These are phyloP conservation scores for Lacanobia oleracea DNA, from an alignment of 2,888 invertebrate genomes.

Conservation along the genomic window DNA sequence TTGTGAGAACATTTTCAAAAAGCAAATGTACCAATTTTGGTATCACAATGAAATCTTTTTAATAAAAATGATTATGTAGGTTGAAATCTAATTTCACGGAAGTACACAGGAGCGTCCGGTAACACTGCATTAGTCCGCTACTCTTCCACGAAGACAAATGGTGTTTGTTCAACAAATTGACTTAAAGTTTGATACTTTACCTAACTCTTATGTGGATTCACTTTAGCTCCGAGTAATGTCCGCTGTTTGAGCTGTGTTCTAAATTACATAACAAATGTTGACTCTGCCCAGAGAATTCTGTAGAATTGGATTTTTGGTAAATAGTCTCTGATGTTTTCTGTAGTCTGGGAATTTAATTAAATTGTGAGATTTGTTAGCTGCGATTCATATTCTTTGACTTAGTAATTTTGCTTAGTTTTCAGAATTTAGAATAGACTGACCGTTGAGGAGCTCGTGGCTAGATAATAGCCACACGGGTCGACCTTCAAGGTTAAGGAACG, in stretches of 20 bases:
- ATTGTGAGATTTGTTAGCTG: background rate
- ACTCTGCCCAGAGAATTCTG: constrained; percentile 20
- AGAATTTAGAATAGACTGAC: background rate
- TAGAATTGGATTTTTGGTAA: constrained; percentile 36
- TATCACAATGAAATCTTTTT: constrained; percentile 24
- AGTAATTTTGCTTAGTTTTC: background rate
- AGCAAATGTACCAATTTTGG: background rate
- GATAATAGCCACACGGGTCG: too few species aligned
- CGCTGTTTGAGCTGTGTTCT: constrained; percentile 56
- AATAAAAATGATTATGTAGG: constrained; percentile 37
- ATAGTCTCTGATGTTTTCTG: background rate
- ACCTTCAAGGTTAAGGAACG: too few species aligned
- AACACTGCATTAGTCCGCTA: constrained; percentile 65
- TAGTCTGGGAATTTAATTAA: constrained; percentile 13
- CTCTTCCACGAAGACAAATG: constrained; percentile 68
- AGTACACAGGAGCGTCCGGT: constrained; percentile 55
- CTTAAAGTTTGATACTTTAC: constrained; percentile 71
- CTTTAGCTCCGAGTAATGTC: constrained; percentile 57
- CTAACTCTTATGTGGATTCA: constrained; percentile 67
- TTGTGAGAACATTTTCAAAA: constrained; percentile 7
- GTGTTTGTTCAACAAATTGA: constrained; percentile 73
- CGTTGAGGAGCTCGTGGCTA: too few species aligned
- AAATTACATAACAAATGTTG: constrained; percentile 51
- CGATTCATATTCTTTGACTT: background rate
- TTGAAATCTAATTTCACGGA: constrained; percentile 53